Evolutionary conservation across 2,797 vertebrate genomes (phyloP).

Genomic region (Pterois miles): DNA sequence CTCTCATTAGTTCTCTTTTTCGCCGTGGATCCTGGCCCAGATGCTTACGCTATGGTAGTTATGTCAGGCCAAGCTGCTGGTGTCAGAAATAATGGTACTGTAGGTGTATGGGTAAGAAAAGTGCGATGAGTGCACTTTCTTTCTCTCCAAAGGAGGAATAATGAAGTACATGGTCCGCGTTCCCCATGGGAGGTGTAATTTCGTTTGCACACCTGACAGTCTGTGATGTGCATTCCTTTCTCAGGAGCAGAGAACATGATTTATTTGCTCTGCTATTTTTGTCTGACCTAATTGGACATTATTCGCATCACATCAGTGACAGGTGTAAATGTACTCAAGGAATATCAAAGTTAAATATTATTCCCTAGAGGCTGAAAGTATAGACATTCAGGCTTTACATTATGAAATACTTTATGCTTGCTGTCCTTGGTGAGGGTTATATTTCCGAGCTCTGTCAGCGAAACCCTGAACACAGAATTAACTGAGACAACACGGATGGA

Average conservation of each 20-base stretch:
- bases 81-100: slow-evolving; percentile 75
- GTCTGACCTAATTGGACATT: slow-evolving; percentile 83
- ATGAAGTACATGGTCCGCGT: slow-evolving; percentile 79
- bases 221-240: slow-evolving; percentile 68
- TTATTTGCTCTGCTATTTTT: slow-evolving; percentile 79
- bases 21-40: slow-evolving; percentile 45
- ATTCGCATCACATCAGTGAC: slow-evolving; percentile 68
- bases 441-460: slow-evolving; percentile 45
- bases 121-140: slow-evolving; percentile 71
- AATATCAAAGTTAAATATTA: slow-evolving; percentile 62
- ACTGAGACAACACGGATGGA: slow-evolving; percentile 1
- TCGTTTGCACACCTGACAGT: slow-evolving; percentile 77
- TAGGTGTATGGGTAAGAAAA: slow-evolving; percentile 61
- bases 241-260: slow-evolving; percentile 72
- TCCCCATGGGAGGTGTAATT: slow-evolving; percentile 76
- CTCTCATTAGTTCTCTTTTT: slow-evolving; percentile 62
- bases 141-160: slow-evolving; percentile 71
- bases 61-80: slow-evolving; percentile 68
- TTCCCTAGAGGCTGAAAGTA: slow-evolving; percentile 49
- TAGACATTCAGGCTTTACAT: slow-evolving; percentile 29
- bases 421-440: slow-evolving; percentile 49
- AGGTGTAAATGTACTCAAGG: slow-evolving; percentile 54
- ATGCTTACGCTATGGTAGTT: slow-evolving; percentile 57
- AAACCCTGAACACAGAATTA: slow-evolving; percentile 38
- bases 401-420: slow-evolving; percentile 24